Evolutionary conservation across 1,140 invertebrate species (phyloP).

Genomic region (Penaeus chinensis): DNA sequence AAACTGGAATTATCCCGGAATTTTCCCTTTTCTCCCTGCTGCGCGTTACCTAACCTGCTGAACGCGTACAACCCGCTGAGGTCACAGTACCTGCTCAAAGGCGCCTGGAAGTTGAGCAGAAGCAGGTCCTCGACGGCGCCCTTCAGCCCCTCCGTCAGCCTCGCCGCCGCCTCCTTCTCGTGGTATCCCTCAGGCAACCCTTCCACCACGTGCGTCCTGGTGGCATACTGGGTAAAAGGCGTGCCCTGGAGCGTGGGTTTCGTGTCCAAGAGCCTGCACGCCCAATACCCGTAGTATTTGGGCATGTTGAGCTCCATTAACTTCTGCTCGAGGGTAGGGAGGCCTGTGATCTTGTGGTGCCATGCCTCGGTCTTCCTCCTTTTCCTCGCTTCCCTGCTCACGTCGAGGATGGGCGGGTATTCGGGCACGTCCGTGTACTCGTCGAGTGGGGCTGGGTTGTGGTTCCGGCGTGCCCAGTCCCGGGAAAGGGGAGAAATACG

Average conservation of each 20-base stretch:
- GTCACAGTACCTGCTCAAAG: conserved; percentile 15
- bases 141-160: neutral
- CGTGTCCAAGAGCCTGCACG: conserved; percentile 1
- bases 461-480: neutral
- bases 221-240: conserved; percentile 29
- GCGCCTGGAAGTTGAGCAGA: conserved; percentile 6
- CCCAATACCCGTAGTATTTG: conserved; percentile 50
- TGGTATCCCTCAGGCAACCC: conserved; percentile 27
- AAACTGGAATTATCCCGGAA: too few species aligned
- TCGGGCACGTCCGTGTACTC: conserved; percentile 36
- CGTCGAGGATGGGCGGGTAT: conserved; percentile 30
- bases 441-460: neutral
- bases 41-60: too few species aligned
- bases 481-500: neutral
- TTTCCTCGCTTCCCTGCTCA: neutral
- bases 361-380: conserved; percentile 19
- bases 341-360: conserved; percentile 33
- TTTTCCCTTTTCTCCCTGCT: too few species aligned
- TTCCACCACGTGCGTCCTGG: conserved; percentile 36
- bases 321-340: conserved; percentile 53
- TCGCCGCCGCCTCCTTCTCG: conserved; percentile 5
- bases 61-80: neutral
- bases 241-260: neutral
- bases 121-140: conserved; percentile 35
- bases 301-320: conserved; percentile 52